Evolutionary conservation across 2,888 invertebrate species (phyloP), one percentile per base, ranked within the genome.

Genomic region (Cremastinae sp.): DNA sequence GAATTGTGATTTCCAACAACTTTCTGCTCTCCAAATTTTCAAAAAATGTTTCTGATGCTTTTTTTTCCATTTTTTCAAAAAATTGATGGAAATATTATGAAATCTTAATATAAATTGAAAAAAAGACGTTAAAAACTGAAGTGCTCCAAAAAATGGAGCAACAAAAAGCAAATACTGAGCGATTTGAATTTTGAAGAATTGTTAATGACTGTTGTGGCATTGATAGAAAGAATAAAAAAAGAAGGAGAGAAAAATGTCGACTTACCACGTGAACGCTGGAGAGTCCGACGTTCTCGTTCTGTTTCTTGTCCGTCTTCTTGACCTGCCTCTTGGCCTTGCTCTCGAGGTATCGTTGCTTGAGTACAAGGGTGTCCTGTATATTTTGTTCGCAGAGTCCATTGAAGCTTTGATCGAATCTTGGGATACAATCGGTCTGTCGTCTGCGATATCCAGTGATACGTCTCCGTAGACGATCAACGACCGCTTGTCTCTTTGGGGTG

Each of bases 311-410:
- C 73, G 90, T 90, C 91, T 97, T 97, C 88, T 93, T 93, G 75
- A 95, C 94, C 81, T 95, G 94, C 83, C 95, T 92, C 90, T 97
- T 97, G 81, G 96, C 94, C 90, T 97, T 97, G 89, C 95, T 95
- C 90, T 98, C 98, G 84, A 97, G 92, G 90, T 95, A 97, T 80
- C 96, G 93, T 90, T 97, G 97, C 90, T 96, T 96, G 79, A 98
- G 92, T 80, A 96, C 93, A 82, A 94, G 92, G 41, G 97, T 97
- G 90, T 97, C 97, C 90, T 97, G 94, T 84, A 95, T 94, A 89
- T 97, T 96, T 89, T 97, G 97, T 87, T 97, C 97, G 91, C 96
- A 96, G 78, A 95, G 92, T 45, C 96, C 96, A 88, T 93, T 95
- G 90, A 96, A 95, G 80, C 96, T 95, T 88, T 96, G 96, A 88